These are phyloP conservation scores for Entomobrya multifasciata DNA, from an alignment of 2,888 invertebrate genomes.

Conservation along the genomic window DNA sequence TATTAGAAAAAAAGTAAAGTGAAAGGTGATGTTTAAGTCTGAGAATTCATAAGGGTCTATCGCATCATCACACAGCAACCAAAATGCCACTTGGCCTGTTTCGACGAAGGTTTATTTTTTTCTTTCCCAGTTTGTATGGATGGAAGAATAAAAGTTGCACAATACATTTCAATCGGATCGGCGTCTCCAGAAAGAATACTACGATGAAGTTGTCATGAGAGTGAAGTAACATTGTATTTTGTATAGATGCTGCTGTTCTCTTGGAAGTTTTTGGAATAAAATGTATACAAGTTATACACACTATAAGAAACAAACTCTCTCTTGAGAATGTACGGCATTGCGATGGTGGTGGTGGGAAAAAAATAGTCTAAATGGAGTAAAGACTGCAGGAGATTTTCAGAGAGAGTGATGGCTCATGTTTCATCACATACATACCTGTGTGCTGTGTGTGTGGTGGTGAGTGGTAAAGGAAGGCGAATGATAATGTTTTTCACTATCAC, in stretches of 20 bases:
- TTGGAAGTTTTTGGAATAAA: background rate
- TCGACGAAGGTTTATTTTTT: too few relatives aligned
- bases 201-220: conserved; percentile 18
- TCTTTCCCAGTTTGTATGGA: too few relatives aligned
- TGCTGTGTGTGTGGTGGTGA: background rate
- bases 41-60: conserved; percentile 1
- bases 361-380: conserved; percentile 19
- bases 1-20: conserved; percentile 5
- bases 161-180: conserved; percentile 28
- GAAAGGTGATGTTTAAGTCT: conserved; percentile 8
- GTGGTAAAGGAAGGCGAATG: too few relatives aligned
- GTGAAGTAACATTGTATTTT: conserved; percentile 12
- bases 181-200: background rate
- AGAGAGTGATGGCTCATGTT: conserved; percentile 54
- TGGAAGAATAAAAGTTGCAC: conserved; percentile 10
- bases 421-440: conserved; percentile 8
- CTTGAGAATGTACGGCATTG: background rate
- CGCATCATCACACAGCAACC: background rate
- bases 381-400: conserved; percentile 26
- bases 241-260: background rate
- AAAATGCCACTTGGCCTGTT: too few relatives aligned
- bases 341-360: background rate
- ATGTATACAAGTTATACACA: too few relatives aligned
- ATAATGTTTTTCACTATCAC: too few relatives aligned
- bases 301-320: background rate